Evolutionary conservation across 2,888 invertebrate species (phyloP).

Genomic region (Chrysolina americana): DNA sequence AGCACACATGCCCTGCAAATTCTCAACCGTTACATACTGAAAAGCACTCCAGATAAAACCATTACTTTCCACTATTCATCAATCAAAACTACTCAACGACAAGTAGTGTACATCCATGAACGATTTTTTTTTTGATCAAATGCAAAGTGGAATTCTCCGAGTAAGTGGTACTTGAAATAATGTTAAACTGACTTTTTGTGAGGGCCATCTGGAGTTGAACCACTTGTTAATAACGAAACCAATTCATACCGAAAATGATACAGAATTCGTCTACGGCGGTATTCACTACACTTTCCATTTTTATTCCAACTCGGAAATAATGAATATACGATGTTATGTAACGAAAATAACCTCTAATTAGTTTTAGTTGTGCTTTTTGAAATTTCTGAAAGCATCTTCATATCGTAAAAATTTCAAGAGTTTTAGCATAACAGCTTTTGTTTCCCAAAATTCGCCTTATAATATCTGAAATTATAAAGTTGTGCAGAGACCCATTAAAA

Average conservation of each 20-base stretch:
- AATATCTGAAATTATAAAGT: too few species aligned
- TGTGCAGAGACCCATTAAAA: too few species aligned
- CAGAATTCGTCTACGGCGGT: neutral
- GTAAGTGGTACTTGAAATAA: slow-evolving; percentile 7
- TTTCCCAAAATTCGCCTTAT: too few species aligned
- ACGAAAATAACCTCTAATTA: too few species aligned
- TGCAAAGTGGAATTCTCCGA: neutral
- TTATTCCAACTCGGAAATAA: neutral
- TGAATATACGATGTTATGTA: too few species aligned
- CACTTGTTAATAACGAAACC: neutral
- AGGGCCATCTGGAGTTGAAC: slow-evolving; percentile 19
- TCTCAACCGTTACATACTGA: slow-evolving; percentile 8
- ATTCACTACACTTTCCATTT: neutral
- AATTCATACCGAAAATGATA: neutral
- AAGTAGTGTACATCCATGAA: neutral
- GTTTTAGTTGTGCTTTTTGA: too few species aligned
- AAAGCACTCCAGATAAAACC: neutral
- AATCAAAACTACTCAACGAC: neutral
- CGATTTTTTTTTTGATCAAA: neutral
- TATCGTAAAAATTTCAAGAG: too few species aligned
- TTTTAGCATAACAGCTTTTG: too few species aligned
- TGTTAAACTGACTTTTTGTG: slow-evolving; percentile 3
- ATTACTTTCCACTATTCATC: slow-evolving; percentile 2
- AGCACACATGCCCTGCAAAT: neutral
- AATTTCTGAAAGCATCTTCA: too few species aligned